Evolutionary conservation across 2,113 vertebrate species (phyloP).

Genomic region (Neolamprologus caudopunctatus): DNA sequence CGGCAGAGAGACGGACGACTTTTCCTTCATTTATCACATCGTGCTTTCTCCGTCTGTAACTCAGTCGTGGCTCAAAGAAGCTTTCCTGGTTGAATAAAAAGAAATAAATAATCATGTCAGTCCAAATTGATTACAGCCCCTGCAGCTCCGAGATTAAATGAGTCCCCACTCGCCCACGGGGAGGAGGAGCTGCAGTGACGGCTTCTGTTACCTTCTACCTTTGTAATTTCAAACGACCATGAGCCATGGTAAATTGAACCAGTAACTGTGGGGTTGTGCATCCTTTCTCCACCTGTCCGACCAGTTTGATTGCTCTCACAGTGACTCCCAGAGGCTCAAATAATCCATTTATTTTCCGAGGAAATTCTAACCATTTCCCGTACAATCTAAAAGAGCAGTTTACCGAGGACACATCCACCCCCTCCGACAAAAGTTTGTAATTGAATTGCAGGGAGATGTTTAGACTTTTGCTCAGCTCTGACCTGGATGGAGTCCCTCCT

Average conservation of each 20-base stretch:
- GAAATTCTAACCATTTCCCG: not conserved
- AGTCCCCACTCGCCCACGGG: not conserved
- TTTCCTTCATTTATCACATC: not conserved
- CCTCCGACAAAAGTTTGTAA: not conserved
- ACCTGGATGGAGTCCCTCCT: not conserved
- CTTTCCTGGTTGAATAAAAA: not conserved
- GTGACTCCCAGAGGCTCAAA: not conserved
- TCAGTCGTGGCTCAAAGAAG: not conserved
- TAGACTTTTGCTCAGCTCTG: not conserved
- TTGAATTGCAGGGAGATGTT: not conserved
- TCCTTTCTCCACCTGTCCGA: not conserved
- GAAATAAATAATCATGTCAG: not conserved
- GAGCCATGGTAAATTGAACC: not conserved
- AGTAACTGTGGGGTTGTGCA: not conserved
- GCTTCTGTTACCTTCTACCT: not conserved
- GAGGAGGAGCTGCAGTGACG: not conserved
- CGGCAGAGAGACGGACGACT: not conserved
- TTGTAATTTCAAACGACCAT: slow-evolving; percentile 4
- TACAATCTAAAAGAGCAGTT: not conserved
- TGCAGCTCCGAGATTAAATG: not conserved
- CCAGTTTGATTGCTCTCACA: not conserved
- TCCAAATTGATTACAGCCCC: not conserved
- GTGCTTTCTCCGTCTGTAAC: not conserved
- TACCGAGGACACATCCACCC: not conserved
- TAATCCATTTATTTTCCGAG: not conserved